Evolutionary conservation across 2,797 vertebrate genomes (phyloP).

Genomic region (Geotrypetes seraphini): DNA sequence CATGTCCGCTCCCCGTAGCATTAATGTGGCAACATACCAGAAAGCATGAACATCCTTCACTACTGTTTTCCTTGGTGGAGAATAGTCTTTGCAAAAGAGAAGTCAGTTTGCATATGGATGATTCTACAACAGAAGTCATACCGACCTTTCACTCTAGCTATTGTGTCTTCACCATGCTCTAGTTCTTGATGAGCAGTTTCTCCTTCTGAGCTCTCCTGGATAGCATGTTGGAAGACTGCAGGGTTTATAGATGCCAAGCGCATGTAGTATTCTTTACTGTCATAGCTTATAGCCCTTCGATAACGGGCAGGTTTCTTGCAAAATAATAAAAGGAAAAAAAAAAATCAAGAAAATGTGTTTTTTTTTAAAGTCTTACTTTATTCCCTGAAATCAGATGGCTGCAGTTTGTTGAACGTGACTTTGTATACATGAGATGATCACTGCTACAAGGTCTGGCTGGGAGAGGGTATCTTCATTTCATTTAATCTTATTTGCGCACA

Average conservation of each 20-base stretch:
- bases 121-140: background rate
- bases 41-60: too few relatives aligned
- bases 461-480: too few relatives aligned
- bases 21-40: too few relatives aligned
- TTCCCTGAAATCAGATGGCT: too few relatives aligned
- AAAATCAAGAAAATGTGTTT: background rate
- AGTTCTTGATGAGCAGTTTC: constrained; percentile 85
- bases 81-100: too few relatives aligned
- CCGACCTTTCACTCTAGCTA: constrained; percentile 91
- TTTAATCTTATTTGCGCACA: too few relatives aligned
- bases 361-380: background rate
- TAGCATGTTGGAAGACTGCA: constrained; percentile 85
- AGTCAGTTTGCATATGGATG: too few relatives aligned
- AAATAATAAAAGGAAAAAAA: constrained; percentile 10
- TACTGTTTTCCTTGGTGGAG: too few relatives aligned
- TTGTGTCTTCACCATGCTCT: constrained; percentile 92
- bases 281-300: constrained; percentile 86
- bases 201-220: constrained; percentile 84
- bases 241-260: constrained; percentile 84
- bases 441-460: too few relatives aligned
- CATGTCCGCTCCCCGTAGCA: too few relatives aligned
- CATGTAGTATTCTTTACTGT: constrained; percentile 97
- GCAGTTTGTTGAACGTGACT: too few relatives aligned
- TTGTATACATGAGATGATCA: too few relatives aligned
- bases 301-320: constrained; percentile 85